Evolutionary conservation across 2,113 vertebrate genomes (phyloP).

Genomic region (Herpailurus yagouaroundi): DNA sequence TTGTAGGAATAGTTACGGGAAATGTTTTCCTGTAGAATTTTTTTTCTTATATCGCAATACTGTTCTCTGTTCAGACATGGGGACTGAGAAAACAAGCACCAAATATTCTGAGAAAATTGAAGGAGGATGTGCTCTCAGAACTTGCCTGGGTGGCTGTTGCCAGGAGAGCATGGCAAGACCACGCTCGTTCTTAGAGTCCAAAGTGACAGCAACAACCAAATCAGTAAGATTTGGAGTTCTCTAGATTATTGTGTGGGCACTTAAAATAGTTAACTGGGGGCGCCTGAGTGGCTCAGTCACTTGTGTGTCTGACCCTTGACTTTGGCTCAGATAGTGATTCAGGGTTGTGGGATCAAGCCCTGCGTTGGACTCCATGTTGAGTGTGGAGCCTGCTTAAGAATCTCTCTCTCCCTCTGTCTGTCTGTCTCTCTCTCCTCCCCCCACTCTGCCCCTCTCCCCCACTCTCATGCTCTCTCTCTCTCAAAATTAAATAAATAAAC

Average conservation of each 20-base stretch:
- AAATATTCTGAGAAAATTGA: conserved; percentile 39
- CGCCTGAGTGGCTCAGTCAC: no score
- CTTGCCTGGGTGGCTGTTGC: background rate
- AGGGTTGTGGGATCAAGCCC: no score
- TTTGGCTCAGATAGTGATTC: no score
- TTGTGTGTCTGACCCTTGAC: no score
- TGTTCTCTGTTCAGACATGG: background rate
- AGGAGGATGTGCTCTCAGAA: background rate
- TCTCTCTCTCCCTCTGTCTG: no score
- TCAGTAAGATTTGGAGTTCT: background rate
- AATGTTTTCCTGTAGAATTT: conserved; percentile 19
- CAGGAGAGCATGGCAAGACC: background rate
- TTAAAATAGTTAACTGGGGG: background rate
- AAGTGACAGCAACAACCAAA: background rate
- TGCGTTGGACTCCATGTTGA: no score
- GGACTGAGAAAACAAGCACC: conserved; percentile 23
- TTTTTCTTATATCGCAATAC: background rate
- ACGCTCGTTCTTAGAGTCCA: background rate
- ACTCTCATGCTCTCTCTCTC: no score
- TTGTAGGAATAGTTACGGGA: background rate
- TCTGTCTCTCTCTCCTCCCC: no score
- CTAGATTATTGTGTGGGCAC: background rate
- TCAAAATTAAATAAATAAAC: no score
- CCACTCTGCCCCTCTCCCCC: no score
- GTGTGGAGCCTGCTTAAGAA: no score